Conservation (phyloP, 2,888 invertebrate genomes). For the Corythucha ciliata region DNA sequence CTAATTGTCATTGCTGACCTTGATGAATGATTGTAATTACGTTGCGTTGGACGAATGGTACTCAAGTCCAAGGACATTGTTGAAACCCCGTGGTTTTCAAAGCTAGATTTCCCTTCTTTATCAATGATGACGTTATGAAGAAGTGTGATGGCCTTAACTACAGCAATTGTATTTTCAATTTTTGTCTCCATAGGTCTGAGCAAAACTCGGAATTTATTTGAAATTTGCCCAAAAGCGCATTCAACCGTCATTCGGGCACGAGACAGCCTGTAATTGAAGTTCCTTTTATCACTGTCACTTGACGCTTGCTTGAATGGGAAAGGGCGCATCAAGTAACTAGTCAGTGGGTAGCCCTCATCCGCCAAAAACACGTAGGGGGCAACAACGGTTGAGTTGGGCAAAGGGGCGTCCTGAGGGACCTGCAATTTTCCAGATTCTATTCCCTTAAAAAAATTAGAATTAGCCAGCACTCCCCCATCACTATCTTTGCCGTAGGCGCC, state of each 20-base stretch:
- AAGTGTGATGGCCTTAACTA: neutral
- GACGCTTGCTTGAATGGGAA: constrained; percentile 1
- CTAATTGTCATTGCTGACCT: no score
- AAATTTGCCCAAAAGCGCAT: neutral
- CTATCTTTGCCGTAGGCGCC: constrained; percentile 6
- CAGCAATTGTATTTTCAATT: neutral
- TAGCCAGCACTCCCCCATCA: constrained; percentile 5
- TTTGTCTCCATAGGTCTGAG: neutral
- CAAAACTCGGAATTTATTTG: neutral
- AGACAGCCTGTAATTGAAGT: neutral
- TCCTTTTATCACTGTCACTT: no score
- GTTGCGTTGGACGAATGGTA: no score
- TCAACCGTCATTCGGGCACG: neutral
- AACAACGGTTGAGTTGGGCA: neutral
- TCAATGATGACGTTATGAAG: neutral
- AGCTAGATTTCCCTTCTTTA: no score
- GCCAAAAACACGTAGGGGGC: constrained; percentile 8
- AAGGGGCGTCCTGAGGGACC: neutral
- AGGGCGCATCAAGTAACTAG: constrained; percentile 2
- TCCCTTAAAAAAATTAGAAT: neutral
- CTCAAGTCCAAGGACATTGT: no score
- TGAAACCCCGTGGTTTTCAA: no score
- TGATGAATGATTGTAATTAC: no score
- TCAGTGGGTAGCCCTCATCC: constrained; percentile 8
- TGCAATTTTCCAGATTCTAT: constrained; percentile 1